Conservation (phyloP, 2,113 vertebrate species). For the Psittacula cyanocephala region DNA sequence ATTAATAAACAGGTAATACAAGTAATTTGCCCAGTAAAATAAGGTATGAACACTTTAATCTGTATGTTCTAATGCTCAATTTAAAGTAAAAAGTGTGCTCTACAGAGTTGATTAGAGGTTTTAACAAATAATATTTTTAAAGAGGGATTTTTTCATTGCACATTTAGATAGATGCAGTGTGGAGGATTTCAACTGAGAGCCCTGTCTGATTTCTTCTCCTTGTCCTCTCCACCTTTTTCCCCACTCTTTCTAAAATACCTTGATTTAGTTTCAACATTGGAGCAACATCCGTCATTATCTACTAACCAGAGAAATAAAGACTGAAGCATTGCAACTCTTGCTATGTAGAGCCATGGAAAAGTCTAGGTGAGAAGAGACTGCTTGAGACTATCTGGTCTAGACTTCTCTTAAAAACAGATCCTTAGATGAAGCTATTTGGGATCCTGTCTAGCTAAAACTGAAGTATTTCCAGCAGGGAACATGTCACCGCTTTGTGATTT, state of each 20-base stretch:
- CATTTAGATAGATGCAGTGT: background rate
- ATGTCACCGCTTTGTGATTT: fast-evolving
- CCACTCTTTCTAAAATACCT: background rate
- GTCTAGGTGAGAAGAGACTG: no score
- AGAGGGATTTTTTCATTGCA: background rate
- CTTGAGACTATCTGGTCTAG: background rate
- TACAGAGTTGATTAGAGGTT: background rate
- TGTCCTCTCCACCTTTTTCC: fast-evolving
- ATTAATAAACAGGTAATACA: background rate
- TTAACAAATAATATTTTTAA: background rate
- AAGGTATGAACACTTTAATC: background rate
- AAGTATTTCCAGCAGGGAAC: background rate
- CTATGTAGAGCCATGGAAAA: background rate
- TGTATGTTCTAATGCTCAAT: background rate
- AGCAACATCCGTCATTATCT: background rate
- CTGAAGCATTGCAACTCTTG: background rate
- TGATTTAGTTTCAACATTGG: background rate
- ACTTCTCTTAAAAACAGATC: background rate
- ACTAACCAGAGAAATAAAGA: background rate
- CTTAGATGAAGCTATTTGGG: background rate
- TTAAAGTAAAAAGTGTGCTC: background rate
- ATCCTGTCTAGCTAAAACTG: background rate
- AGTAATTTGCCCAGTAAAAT: background rate
- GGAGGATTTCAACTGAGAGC: background rate
- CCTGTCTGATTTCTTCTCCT: background rate